phyloP scores from a whole-genome alignment of 2,113 vertebrate genomes.

The Collichthys lucidus region DNA sequence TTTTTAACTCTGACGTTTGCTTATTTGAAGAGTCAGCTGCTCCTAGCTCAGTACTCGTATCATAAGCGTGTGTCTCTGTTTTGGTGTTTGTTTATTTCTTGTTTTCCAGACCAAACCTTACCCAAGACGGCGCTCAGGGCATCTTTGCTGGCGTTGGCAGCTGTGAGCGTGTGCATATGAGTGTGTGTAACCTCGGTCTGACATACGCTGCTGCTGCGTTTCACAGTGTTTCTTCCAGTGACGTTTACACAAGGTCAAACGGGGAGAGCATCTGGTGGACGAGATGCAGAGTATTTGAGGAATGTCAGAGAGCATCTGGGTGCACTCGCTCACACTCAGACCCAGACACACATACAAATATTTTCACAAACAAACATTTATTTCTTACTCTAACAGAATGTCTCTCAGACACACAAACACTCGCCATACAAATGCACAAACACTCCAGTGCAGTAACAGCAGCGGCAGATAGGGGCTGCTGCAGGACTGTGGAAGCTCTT shows the following conservation, averaged over 20 bases:
- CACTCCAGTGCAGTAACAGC: constrained; percentile 58
- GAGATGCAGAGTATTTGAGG: constrained; percentile 56
- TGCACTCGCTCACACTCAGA: constrained; percentile 16
- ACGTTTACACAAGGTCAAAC: constrained; percentile 71
- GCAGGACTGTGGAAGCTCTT: constrained; percentile 64
- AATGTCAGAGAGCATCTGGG: constrained; percentile 64
- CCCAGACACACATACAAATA: constrained; percentile 23
- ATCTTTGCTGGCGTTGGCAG: constrained; percentile 65
- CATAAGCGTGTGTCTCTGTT: constrained; percentile 40
- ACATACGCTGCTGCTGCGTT: constrained; percentile 54
- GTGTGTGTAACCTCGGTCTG: constrained; percentile 50
- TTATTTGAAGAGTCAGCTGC: constrained; percentile 45
- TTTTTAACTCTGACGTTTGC: constrained; percentile 6
- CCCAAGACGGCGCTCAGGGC: constrained; percentile 57
- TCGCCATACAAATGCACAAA: constrained; percentile 15
- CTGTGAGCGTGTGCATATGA: constrained; percentile 59
- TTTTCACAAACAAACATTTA: constrained; percentile 42
- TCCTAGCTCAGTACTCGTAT: constrained; percentile 34
- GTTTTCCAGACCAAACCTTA: constrained; percentile 51
- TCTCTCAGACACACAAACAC: constrained; percentile 25
- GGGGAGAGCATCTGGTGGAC: constrained; percentile 68
- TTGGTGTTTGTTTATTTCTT: constrained; percentile 67
- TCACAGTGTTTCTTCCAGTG: constrained; percentile 58
- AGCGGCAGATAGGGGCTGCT: constrained; percentile 75
- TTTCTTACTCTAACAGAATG: constrained; percentile 6